A percentile compares a stretch with the other conserved stretches of the same genome.
Evolutionary conservation across 1,140 invertebrate species (phyloP).

Genomic region (Panagrolaimus sp.): DNA sequence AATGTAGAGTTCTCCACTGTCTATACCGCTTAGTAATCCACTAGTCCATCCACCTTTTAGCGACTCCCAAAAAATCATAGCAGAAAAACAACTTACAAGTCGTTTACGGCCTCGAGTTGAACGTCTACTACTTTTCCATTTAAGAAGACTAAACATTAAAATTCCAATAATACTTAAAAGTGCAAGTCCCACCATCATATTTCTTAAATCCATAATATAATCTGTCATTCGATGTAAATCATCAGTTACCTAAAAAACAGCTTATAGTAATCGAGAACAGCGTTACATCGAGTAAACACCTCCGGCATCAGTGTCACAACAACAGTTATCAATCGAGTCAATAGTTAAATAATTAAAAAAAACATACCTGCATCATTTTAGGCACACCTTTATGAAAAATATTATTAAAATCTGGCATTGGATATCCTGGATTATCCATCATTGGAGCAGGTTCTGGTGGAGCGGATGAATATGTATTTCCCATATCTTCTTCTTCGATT

Average conservation of each 20-base stretch:
- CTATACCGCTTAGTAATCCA: no score
- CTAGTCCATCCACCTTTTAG: no score
- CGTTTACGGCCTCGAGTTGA: slow-evolving; percentile 4
- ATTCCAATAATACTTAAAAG: slow-evolving; percentile 14
- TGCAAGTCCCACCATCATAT: slow-evolving; percentile 31
- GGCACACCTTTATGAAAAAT: slow-evolving; percentile 37
- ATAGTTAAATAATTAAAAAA: neutral
- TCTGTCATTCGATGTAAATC: slow-evolving; percentile 48
- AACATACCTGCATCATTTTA: slow-evolving; percentile 39
- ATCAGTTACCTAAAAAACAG: slow-evolving; percentile 38
- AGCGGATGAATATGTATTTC: neutral
- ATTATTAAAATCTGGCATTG: slow-evolving; percentile 33
- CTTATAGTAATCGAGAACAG: no score
- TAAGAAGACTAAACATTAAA: slow-evolving; percentile 18
- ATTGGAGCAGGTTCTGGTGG: neutral
- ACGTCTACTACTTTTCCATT: slow-evolving; percentile 13
- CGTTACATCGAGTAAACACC: no score
- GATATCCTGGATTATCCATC: slow-evolving; percentile 1
- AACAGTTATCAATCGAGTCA: no score
- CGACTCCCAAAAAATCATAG: no score
- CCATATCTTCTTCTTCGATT: neutral
- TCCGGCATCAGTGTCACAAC: no score
- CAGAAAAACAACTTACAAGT: neutral
- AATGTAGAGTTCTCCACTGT: no score
- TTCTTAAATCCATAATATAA: slow-evolving; percentile 40